Evolutionary conservation across 2,797 vertebrate genomes (phyloP), one percentile per base, ranked within the genome.

Genomic region (Poecilia picta): DNA sequence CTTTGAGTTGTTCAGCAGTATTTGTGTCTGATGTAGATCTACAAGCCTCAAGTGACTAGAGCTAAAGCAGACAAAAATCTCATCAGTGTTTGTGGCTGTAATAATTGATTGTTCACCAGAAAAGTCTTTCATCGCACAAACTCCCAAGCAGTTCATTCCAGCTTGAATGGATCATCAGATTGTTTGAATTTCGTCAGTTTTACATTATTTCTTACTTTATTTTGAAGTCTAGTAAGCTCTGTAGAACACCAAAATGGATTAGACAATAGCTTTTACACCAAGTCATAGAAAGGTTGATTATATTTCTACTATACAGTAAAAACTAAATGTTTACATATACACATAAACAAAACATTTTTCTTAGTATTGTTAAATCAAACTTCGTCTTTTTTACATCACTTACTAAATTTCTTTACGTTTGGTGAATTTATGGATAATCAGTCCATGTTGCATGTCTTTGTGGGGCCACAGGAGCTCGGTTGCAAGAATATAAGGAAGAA

Each of bases 1-100:
- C 72, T 45, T 45, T 25, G 18, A 47, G 46, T 80, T 66, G 57
- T 64, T 78, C 53, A 49, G 53, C 77, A n/a, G 79, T 80, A 78
- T 68, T 55, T 71, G 66, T 68, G 68, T 72, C 68, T 72, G 71
- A 80, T 73, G 47, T 51, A 8, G 31, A 72, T 57, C 10, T 41
- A 36, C 47, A 57, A 41, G 72, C 75, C 57, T 51, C 41, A 39
- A 23, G 57, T 57, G 75, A 57, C 47, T 68, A 33, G 39, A 45
- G 66, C 76, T 71, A 68, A 71, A 74, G 41, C 77, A 49, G 55
- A 70, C 73, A 49, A 31, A 51, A 43, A 81, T 31, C 66, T 31
- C 41, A 57, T 78, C 73, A 75, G 46, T 77, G 70, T 70, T 74
- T 70, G 55, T 72, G 74, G 72, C 47, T 64, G 71, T 41, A 41